phyloP scores from a whole-genome alignment of 2,797 vertebrate genomes.

The Coilia nasus region DNA sequence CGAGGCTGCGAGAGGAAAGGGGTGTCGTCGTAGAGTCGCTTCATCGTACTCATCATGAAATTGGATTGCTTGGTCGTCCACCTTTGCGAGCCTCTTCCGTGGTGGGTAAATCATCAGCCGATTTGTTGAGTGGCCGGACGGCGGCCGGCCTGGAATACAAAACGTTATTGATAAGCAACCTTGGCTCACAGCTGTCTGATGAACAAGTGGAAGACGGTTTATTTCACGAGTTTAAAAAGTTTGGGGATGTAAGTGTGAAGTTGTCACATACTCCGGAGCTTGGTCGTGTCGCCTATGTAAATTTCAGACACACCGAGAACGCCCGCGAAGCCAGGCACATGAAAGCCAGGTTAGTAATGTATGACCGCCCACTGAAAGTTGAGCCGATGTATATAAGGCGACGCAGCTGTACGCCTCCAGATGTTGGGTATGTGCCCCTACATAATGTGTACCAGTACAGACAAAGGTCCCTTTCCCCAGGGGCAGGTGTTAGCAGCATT shows the following conservation, averaged over 20 bases:
- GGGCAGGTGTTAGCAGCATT: constrained; percentile 77
- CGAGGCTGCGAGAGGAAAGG: constrained; percentile 70
- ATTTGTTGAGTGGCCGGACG: constrained; percentile 60
- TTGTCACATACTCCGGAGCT: constrained; percentile 94
- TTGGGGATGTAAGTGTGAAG: constrained; percentile 94
- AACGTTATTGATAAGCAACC: constrained; percentile 92
- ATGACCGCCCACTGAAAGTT: constrained; percentile 90
- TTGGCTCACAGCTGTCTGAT: constrained; percentile 90
- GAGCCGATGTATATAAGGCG: constrained; percentile 93
- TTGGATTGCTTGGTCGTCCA: constrained; percentile 74
- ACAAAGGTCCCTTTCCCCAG: constrained; percentile 88
- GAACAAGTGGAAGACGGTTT: constrained; percentile 94
- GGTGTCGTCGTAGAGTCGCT: constrained; percentile 69
- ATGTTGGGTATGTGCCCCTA: constrained; percentile 82
- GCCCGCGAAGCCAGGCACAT: constrained; percentile 92
- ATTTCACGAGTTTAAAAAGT: constrained; percentile 97
- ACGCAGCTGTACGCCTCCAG: constrained; percentile 85
- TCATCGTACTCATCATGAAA: constrained; percentile 72
- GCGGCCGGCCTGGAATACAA: constrained; percentile 86
- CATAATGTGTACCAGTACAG: constrained; percentile 86
- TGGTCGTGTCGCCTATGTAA: constrained; percentile 93
- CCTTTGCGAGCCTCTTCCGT: constrained; percentile 63
- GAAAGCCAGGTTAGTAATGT: constrained; percentile 87
- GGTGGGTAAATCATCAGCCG: constrained; percentile 47
- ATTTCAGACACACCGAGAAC: constrained; percentile 92